Conservation (phyloP, 2,797 vertebrate genomes). For the Pogoniulus pusillus region DNA sequence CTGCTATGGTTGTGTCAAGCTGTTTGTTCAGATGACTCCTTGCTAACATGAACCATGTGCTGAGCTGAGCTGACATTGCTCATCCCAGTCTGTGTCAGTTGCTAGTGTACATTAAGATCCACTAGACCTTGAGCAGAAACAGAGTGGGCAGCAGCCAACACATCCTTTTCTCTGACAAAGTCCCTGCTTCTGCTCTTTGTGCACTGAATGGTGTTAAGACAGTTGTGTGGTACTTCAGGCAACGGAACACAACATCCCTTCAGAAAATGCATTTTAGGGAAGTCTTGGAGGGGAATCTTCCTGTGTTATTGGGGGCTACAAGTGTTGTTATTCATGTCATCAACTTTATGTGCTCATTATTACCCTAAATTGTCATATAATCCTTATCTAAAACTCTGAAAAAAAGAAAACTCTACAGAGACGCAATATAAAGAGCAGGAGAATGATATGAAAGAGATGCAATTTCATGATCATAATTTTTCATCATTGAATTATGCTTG, state of each 20-base stretch:
- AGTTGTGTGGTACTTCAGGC: neutral
- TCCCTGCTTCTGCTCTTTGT: neutral
- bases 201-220: neutral
- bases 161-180: neutral
- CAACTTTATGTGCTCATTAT: neutral
- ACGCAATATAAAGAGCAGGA: neutral
- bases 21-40: neutral
- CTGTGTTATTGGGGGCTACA: neutral
- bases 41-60: neutral
- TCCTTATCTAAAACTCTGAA: neutral
- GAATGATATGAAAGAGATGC: constrained; percentile 1
- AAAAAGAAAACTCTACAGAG: neutral
- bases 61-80: neutral
- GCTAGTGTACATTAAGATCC: neutral
- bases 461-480: constrained; percentile 33
- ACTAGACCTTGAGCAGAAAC: neutral
- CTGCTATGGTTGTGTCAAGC: neutral
- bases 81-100: neutral
- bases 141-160: neutral
- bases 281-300: neutral
- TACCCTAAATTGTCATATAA: neutral
- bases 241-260: neutral
- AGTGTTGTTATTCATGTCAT: neutral
- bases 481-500: constrained; percentile 44
- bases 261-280: neutral